phyloP scores from a whole-genome alignment of 2,797 vertebrate genomes.

The Rhyacichthys aspro region DNA sequence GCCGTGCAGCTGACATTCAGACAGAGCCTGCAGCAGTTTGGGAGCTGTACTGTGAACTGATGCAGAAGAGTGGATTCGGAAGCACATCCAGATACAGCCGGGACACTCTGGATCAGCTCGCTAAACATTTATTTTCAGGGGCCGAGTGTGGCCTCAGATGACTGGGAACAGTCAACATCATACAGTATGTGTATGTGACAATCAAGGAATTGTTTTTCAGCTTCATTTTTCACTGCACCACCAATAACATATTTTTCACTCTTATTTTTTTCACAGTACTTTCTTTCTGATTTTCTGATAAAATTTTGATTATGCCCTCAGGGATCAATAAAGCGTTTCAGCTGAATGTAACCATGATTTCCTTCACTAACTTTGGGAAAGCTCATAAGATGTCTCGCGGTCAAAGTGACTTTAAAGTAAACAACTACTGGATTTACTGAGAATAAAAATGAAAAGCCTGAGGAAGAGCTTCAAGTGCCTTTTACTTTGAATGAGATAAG shows the following conservation, averaged over 20 bases:
- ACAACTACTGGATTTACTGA: too few species aligned
- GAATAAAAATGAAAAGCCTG: too few species aligned
- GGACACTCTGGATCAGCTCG: slow-evolving; percentile 54
- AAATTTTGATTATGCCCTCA: too few species aligned
- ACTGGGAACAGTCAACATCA: slow-evolving; percentile 7
- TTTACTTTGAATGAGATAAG: too few species aligned
- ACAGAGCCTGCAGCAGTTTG: slow-evolving; percentile 57
- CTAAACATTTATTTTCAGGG: slow-evolving; percentile 43
- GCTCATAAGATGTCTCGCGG: too few species aligned
- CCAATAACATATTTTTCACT: not conserved
- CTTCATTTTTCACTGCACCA: slow-evolving; percentile 1
- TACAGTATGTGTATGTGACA: not conserved
- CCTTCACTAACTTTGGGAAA: too few species aligned
- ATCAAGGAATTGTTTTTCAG: not conserved
- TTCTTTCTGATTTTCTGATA: too few species aligned
- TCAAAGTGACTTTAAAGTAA: too few species aligned
- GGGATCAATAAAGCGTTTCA: too few species aligned
- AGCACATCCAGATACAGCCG: slow-evolving; percentile 45
- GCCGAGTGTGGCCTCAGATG: slow-evolving; percentile 17
- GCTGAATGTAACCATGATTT: too few species aligned
- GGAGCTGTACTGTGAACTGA: slow-evolving; percentile 69
- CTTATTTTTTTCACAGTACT: too few species aligned
- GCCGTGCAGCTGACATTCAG: slow-evolving; percentile 74
- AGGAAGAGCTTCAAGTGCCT: too few species aligned
- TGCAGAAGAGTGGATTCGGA: slow-evolving; percentile 70